Evolutionary conservation across 2,888 invertebrate species (phyloP).

Genomic region (Petrolisthes manimaculis): DNA sequence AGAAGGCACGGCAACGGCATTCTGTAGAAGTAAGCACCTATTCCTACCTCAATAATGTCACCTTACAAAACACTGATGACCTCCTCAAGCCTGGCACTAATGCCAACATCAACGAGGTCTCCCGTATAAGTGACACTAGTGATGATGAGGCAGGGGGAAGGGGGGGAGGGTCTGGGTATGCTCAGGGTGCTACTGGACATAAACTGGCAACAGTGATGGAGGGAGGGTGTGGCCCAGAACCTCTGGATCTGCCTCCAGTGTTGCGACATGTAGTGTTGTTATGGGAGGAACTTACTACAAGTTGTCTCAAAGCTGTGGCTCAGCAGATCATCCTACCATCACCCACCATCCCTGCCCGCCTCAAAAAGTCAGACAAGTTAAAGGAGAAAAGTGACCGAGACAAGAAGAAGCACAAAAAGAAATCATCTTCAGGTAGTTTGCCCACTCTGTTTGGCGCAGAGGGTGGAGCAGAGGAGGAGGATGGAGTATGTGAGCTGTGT

Average conservation of each 20-base stretch:
- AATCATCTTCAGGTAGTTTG: constrained; percentile 66
- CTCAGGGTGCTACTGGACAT: constrained; percentile 50
- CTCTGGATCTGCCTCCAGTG: constrained; percentile 80
- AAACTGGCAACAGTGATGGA: constrained; percentile 65
- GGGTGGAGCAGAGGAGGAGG: constrained; percentile 68
- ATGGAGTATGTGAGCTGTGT: constrained; percentile 86
- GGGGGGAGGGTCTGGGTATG: constrained; percentile 73
- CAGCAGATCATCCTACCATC: constrained; percentile 77
- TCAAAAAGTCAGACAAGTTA: constrained; percentile 69
- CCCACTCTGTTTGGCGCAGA: constrained; percentile 66
- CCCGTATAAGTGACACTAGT: constrained; percentile 37
- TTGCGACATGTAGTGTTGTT: constrained; percentile 86
- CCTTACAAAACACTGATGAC: constrained; percentile 56
- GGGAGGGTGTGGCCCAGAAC: constrained; percentile 49
- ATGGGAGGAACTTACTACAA: constrained; percentile 84
- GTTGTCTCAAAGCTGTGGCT: constrained; percentile 72
- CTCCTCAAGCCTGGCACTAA: constrained; percentile 58
- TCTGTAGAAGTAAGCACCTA: constrained; percentile 83
- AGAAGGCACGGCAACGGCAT: constrained; percentile 77
- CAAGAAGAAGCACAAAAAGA: constrained; percentile 76
- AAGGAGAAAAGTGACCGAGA: constrained; percentile 72
- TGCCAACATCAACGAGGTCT: constrained; percentile 66
- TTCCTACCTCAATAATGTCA: constrained; percentile 64
- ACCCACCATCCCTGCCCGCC: constrained; percentile 71
- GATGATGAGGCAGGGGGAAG: constrained; percentile 71